phyloP scores from a whole-genome alignment of 2,113 vertebrate genomes.

The Nipponia nippon region DNA sequence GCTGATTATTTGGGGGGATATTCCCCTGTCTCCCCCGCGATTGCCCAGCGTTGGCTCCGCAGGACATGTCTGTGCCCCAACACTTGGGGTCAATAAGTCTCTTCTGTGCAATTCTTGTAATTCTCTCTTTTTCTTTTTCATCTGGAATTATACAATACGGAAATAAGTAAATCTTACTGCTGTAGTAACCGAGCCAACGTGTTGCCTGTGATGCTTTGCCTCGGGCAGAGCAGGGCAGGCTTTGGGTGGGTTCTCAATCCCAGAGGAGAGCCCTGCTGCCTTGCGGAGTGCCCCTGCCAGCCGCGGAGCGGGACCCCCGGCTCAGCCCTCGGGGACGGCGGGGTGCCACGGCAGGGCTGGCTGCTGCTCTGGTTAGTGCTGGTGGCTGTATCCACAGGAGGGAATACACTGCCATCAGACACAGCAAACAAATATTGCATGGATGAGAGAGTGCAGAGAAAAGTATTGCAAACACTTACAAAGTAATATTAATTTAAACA shows the following conservation, averaged over 20 bases:
- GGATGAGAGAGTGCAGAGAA: neutral
- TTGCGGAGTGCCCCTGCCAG: neutral
- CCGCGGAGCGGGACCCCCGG: rapidly evolving
- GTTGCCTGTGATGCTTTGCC: neutral
- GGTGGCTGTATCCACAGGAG: neutral
- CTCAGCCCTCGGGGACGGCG: rapidly evolving
- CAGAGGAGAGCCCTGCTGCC: neutral
- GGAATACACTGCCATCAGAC: neutral
- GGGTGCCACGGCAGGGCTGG: neutral
- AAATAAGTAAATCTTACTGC: neutral
- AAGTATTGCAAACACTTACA: neutral
- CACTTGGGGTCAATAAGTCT: too few relatives aligned
- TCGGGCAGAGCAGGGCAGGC: neutral
- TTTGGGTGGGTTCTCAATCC: neutral
- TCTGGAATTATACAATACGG: neutral
- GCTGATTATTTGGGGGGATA: neutral
- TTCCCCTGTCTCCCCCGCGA: neutral
- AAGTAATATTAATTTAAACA: neutral
- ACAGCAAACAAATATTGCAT: neutral
- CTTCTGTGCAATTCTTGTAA: neutral
- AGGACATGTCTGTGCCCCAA: neutral
- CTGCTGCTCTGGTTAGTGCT: neutral
- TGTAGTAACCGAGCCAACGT: rapidly evolving
- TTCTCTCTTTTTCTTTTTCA: neutral
- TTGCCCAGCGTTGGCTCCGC: neutral